Percentiles rank a stretch among this genome's conserved stretches.
Evolutionary conservation across 2,888 invertebrate species (phyloP).

Genomic region (Parnassius apollo): DNA sequence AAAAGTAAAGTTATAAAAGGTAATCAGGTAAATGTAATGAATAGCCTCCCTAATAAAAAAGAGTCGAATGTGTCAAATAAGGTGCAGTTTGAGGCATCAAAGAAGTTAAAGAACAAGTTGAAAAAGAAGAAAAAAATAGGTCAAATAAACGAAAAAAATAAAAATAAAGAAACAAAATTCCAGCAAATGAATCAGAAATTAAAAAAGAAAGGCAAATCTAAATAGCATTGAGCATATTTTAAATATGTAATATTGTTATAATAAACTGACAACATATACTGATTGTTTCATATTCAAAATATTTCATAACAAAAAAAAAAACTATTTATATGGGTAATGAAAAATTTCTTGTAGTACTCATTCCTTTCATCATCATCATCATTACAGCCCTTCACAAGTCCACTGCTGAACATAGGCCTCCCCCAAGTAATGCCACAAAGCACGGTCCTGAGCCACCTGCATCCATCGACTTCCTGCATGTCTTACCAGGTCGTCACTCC

Average conservation of each 20-base stretch:
- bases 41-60: conserved; percentile 26
- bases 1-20: conserved; percentile 23
- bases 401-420: too few relatives aligned
- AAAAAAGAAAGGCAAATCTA: conserved; percentile 35
- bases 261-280: conserved; percentile 24
- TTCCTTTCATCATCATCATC: too few relatives aligned
- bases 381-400: too few relatives aligned
- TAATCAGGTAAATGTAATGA: conserved; percentile 12
- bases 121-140: conserved; percentile 67
- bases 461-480: too few relatives aligned
- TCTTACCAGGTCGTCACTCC: too few relatives aligned
- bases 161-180: conserved; percentile 37
- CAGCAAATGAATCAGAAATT: conserved; percentile 33
- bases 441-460: too few relatives aligned
- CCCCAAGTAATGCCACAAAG: too few relatives aligned
- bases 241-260: conserved; percentile 23
- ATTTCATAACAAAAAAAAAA: too few relatives aligned
- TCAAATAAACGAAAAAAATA: conserved; percentile 44
- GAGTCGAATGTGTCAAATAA: conserved; percentile 47
- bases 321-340: too few relatives aligned
- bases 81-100: conserved; percentile 50
- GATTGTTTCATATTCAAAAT: neutral
- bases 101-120: conserved; percentile 59
- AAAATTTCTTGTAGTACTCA: too few relatives aligned
- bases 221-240: conserved; percentile 14